Conservation (phyloP, 37 sponge, comb jelly and placozoan genomes). For the Petrosia ficiformis region DNA sequence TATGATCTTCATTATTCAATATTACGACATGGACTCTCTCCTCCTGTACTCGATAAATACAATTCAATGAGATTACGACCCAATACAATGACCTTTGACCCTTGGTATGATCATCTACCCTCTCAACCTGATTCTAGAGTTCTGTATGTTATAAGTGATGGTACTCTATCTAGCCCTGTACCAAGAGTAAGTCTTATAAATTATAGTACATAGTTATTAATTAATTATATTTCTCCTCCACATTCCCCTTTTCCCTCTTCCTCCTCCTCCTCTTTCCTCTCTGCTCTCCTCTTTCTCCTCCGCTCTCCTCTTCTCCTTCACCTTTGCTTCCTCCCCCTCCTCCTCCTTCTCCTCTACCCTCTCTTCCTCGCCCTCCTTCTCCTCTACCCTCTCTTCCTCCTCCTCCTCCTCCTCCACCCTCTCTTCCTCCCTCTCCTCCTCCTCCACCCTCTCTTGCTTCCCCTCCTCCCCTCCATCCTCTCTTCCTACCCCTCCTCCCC, state of each 20-base stretch:
- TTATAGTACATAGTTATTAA: not conserved
- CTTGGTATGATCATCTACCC: slow-evolving; percentile 46
- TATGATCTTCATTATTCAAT: slow-evolving; percentile 63
- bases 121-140: slow-evolving; percentile 41
- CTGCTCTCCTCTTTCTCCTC: too few species aligned
- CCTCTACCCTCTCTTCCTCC: too few species aligned
- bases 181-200: slow-evolving; percentile 50
- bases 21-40: slow-evolving; percentile 32
- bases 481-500: too few species aligned
- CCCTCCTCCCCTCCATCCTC: not conserved
- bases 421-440: not conserved
- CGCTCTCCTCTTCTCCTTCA: not conserved
- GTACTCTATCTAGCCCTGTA: slow-evolving; percentile 29
- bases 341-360: too few species aligned
- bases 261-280: not conserved
- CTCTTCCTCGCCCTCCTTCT: too few species aligned
- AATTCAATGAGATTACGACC: not conserved
- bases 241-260: not conserved
- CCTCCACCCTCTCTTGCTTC: not conserved
- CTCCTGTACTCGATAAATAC: not conserved
- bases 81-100: slow-evolving; percentile 21
- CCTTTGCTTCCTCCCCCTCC: not conserved
- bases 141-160: slow-evolving; percentile 48
- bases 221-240: not conserved
- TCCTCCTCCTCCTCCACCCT: not conserved